These are phyloP conservation scores for Mythimna pallens DNA, from an alignment of 2,888 invertebrate species.

Conservation along the genomic window DNA sequence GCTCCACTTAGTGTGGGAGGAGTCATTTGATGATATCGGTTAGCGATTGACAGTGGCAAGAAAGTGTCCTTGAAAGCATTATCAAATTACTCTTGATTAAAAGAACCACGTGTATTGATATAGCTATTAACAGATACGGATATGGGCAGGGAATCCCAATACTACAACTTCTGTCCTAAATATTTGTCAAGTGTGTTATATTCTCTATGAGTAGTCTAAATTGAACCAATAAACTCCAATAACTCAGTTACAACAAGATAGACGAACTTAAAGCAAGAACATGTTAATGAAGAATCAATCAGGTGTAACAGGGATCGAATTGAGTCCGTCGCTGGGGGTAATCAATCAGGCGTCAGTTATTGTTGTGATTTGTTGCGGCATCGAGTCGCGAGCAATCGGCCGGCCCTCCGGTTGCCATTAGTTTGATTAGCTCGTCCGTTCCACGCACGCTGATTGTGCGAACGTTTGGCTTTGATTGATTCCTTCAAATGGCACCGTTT, in stretches of 20 bases:
- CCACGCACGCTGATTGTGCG: conserved; percentile 86
- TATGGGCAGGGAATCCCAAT: not conserved
- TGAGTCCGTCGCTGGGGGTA: conserved; percentile 78
- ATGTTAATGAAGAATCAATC: conserved; percentile 78
- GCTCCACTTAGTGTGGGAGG: too few relatives aligned
- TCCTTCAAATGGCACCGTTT: conserved; percentile 82
- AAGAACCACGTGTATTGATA: not conserved
- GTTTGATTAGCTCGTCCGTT: conserved; percentile 88
- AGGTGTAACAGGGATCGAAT: conserved; percentile 80
- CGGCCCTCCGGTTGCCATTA: conserved; percentile 81
- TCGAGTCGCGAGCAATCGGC: conserved; percentile 70
- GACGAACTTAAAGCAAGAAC: conserved; percentile 51
- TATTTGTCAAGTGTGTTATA: not conserved
- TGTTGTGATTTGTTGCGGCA: conserved; percentile 87
- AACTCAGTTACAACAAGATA: conserved; percentile 28
- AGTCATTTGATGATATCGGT: too few relatives aligned
- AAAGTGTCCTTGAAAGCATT: not conserved
- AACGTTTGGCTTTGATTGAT: conserved; percentile 87
- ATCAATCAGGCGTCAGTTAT: conserved; percentile 86
- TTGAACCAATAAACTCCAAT: conserved; percentile 17
- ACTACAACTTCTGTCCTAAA: not conserved
- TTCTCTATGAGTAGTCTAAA: not conserved
- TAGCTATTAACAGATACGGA: not conserved
- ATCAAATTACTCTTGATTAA: not conserved
- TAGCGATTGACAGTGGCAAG: too few relatives aligned